phyloP scores from a whole-genome alignment of 2,797 vertebrate species.

The Mallotus villosus region DNA sequence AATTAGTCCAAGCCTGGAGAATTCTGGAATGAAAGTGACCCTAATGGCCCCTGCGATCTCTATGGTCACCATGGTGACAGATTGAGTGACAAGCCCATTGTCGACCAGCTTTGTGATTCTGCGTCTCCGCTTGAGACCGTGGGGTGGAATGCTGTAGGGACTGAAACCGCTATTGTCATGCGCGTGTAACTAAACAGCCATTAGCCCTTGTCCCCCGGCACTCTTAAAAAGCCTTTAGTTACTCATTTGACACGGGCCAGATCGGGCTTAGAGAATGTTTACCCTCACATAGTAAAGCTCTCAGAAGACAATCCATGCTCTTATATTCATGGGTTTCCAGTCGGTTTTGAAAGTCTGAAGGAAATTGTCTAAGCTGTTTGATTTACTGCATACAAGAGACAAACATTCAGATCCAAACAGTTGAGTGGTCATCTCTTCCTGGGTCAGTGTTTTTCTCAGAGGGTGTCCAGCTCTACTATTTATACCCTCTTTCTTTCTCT shows the following conservation, averaged over 20 bases:
- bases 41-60: conserved; percentile 31
- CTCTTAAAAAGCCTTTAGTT: conserved; percentile 55
- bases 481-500: neutral
- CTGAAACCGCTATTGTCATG: conserved; percentile 65
- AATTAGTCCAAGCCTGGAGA: conserved; percentile 62
- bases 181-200: no score
- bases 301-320: conserved; percentile 36
- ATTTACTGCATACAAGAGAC: conserved; percentile 39
- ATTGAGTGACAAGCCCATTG: conserved; percentile 66
- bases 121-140: conserved; percentile 34
- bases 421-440: conserved; percentile 48
- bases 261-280: conserved; percentile 39
- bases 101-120: conserved; percentile 63
- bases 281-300: conserved; percentile 17
- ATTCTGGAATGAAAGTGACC: conserved; percentile 56
- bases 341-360: conserved; percentile 30
- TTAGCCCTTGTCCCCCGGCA: conserved; percentile 53
- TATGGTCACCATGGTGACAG: conserved; percentile 60
- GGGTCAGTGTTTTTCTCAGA: conserved; percentile 47
- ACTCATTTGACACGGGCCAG: conserved; percentile 57
- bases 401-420: conserved; percentile 38
- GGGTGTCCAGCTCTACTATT: no score
- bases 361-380: conserved; percentile 35
- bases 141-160: conserved; percentile 45
- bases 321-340: conserved; percentile 38